Percentiles rank a stretch among this genome's conserved stretches.
Conservation (phyloP, 2,888 invertebrate genomes). For the Sicus ferrugineus region DNA sequence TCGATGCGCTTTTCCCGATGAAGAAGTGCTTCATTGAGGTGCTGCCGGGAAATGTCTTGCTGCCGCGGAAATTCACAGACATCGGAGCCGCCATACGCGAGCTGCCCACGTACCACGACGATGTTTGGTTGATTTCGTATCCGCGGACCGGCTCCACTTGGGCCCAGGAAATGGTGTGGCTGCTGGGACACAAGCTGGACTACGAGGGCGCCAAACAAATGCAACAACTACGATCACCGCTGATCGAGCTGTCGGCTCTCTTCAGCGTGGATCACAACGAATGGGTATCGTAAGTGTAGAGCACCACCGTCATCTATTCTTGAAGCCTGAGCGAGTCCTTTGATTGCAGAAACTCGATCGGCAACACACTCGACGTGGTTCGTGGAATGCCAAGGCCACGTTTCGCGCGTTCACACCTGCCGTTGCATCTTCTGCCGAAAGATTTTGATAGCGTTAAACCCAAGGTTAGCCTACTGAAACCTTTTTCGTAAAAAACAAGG, state of each 20-base stretch:
- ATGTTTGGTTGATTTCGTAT: slow-evolving; percentile 87
- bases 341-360: slow-evolving; percentile 62
- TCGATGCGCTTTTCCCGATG: slow-evolving; percentile 75
- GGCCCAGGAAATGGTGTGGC: slow-evolving; percentile 93
- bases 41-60: slow-evolving; percentile 74
- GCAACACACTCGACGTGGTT: slow-evolving; percentile 77
- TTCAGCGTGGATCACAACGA: slow-evolving; percentile 70
- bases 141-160: slow-evolving; percentile 93
- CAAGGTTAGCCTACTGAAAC: slow-evolving; percentile 69
- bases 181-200: slow-evolving; percentile 82
- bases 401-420: slow-evolving; percentile 79
- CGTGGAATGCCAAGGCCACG: slow-evolving; percentile 74
- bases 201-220: slow-evolving; percentile 74
- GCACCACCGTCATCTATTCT: background rate
- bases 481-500: background rate
- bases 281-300: slow-evolving; percentile 68
- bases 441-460: slow-evolving; percentile 73
- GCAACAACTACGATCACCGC: slow-evolving; percentile 70
- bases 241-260: slow-evolving; percentile 76
- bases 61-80: slow-evolving; percentile 75
- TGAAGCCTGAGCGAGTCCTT: background rate
- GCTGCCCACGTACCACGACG: slow-evolving; percentile 76
- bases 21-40: slow-evolving; percentile 77
- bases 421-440: slow-evolving; percentile 75
- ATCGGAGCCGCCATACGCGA: slow-evolving; percentile 76